Percentiles rank a stretch among this genome's conserved stretches.
Conservation (phyloP, 2,113 vertebrate genomes). For the Coreoperca whiteheadi region DNA sequence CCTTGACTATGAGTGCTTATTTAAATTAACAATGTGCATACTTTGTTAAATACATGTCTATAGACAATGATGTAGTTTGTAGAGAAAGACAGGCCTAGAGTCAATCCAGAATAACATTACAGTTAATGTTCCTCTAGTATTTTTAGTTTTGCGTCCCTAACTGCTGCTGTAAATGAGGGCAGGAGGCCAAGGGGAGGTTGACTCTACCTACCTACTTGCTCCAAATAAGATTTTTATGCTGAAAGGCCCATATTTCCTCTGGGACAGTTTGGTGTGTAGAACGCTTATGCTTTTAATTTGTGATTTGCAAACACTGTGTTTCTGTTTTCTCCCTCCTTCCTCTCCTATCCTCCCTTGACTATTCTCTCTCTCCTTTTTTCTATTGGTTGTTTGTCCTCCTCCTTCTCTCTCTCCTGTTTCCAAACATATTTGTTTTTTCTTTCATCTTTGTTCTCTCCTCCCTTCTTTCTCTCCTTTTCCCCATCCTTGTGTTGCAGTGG, state of each 20-base stretch:
- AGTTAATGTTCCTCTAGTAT: constrained; percentile 2
- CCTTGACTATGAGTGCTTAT: not conserved
- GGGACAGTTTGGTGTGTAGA: constrained; percentile 56
- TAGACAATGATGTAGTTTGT: not conserved
- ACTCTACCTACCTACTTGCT: constrained; percentile 34
- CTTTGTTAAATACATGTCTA: not conserved
- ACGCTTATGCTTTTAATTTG: constrained; percentile 73
- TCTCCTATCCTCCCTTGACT: constrained; percentile 37
- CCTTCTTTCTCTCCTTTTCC: constrained; percentile 35
- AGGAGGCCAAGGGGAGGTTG: constrained; percentile 30
- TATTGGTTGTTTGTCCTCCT: constrained; percentile 44
- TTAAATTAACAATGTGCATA: not conserved
- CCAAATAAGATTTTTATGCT: constrained; percentile 54
- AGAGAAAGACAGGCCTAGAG: not conserved
- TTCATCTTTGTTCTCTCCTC: constrained; percentile 42
- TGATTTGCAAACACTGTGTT: constrained; percentile 72
- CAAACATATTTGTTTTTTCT: constrained; percentile 49
- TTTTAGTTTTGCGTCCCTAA: constrained; percentile 38
- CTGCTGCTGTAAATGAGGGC: constrained; percentile 31
- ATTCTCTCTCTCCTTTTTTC: constrained; percentile 29
- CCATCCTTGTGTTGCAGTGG: constrained; percentile 61
- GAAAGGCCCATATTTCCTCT: constrained; percentile 56
- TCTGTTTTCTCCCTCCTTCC: constrained; percentile 57
- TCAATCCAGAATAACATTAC: constrained; percentile 8
- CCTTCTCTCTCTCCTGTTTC: constrained; percentile 34